Evolutionary conservation across 2,888 invertebrate species (phyloP).

Genomic region (Drosophila flavopinicola): DNA sequence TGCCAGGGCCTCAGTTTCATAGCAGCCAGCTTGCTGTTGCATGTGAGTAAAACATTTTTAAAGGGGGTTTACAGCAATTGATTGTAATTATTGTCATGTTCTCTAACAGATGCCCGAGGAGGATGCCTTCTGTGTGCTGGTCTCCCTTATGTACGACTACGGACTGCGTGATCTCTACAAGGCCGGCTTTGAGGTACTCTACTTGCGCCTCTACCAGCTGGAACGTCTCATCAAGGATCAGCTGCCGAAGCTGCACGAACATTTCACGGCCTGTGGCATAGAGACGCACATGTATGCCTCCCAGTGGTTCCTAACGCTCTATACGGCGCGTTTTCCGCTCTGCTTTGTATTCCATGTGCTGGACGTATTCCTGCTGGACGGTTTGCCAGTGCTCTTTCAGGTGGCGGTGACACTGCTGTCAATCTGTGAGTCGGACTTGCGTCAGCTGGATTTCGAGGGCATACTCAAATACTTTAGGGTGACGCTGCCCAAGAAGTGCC

Average conservation of each 20-base stretch:
- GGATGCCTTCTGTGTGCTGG: conserved; percentile 98
- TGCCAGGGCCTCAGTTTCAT: conserved; percentile 99
- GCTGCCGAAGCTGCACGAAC: conserved; percentile 91
- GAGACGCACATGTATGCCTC: conserved; percentile 99
- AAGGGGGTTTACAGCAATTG: not conserved
- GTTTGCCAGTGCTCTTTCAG: conserved; percentile 97
- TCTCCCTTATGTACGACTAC: conserved; percentile 98
- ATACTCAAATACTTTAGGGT: conserved; percentile 99
- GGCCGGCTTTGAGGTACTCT: conserved; percentile 97
- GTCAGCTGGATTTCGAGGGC: conserved; percentile 98
- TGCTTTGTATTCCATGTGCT: conserved; percentile 98
- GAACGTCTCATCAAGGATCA: conserved; percentile 95
- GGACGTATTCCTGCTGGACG: conserved; percentile 97
- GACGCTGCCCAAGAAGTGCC: conserved; percentile 97
- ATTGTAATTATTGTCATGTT: no score
- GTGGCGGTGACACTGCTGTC: conserved; percentile 96
- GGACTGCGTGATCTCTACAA: conserved; percentile 97
- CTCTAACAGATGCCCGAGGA: conserved; percentile 99
- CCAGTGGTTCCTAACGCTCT: conserved; percentile 99
- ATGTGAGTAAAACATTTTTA: conserved; percentile 88
- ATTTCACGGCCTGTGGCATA: conserved; percentile 92
- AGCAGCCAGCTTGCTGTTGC: conserved; percentile 96
- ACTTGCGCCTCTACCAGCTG: conserved; percentile 96
- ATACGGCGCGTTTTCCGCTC: conserved; percentile 98
- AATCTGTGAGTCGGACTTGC: conserved; percentile 95